Evolutionary conservation across 2,888 invertebrate species (phyloP).

Genomic region (Eupithecia centaureata): DNA sequence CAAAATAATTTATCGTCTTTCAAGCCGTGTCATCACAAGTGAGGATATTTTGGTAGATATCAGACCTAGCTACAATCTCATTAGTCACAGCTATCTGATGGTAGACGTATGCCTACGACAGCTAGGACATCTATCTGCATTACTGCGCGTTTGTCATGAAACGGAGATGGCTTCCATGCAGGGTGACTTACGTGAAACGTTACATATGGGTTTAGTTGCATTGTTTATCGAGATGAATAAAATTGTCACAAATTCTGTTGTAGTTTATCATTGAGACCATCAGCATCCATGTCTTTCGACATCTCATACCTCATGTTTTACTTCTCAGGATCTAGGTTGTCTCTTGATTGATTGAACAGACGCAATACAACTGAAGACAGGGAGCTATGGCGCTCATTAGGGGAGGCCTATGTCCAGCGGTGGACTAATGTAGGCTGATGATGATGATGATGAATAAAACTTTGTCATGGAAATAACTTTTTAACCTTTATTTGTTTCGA

Average conservation of each 20-base stretch:
- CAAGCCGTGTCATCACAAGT: background rate
- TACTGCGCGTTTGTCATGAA: background rate
- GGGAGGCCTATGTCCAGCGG: too few relatives aligned
- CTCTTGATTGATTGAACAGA: background rate
- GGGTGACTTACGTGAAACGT: background rate
- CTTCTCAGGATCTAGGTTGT: background rate
- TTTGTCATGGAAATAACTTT: background rate
- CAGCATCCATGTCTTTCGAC: background rate
- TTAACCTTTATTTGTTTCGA: background rate
- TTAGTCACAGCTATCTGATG: conserved; percentile 2
- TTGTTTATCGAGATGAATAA: background rate
- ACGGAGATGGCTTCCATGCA: background rate
- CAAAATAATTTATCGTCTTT: background rate
- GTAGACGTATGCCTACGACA: background rate
- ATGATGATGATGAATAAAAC: too few relatives aligned
- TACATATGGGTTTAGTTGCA: background rate
- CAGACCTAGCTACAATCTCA: background rate
- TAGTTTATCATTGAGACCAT: background rate
- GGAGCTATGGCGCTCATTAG: too few relatives aligned
- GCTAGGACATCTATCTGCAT: background rate
- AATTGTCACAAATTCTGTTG: too few relatives aligned
- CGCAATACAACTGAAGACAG: too few relatives aligned
- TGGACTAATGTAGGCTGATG: too few relatives aligned
- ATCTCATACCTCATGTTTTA: too few relatives aligned
- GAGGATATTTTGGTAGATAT: background rate